phyloP scores from a whole-genome alignment of 2,797 vertebrate genomes.

The Heliangelus exortis region DNA sequence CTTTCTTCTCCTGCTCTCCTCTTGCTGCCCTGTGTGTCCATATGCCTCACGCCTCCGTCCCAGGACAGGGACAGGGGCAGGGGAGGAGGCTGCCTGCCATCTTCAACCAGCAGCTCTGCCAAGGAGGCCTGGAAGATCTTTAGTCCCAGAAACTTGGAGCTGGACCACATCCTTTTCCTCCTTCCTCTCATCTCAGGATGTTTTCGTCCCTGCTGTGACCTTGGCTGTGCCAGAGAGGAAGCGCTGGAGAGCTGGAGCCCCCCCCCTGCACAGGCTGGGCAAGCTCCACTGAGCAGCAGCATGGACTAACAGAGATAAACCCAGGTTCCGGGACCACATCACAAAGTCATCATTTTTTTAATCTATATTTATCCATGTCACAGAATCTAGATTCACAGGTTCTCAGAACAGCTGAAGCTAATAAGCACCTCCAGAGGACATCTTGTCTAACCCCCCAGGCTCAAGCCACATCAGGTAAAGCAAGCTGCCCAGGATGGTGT shows the following conservation, averaged over 20 bases:
- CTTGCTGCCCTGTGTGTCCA: not conserved
- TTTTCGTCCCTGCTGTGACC: not conserved
- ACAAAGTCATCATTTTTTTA: not conserved
- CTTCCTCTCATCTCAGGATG: conserved; percentile 20
- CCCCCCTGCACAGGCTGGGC: not conserved
- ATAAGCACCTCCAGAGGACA: not conserved
- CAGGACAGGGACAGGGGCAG: not conserved
- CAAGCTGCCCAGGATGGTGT: not conserved
- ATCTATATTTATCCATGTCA: not conserved
- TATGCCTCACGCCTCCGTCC: accelerated
- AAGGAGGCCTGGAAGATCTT: conserved; percentile 19
- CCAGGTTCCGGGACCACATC: accelerated
- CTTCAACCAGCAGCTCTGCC: not conserved
- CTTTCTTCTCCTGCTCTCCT: not conserved
- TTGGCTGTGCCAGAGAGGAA: not conserved
- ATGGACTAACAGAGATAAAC: accelerated
- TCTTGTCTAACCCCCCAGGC: accelerated
- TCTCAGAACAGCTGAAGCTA: not conserved
- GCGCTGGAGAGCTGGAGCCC: not conserved
- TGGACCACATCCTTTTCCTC: conserved; percentile 41
- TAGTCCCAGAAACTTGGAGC: not conserved
- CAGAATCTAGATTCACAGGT: not conserved
- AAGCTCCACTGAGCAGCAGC: not conserved
- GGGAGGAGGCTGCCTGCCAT: not conserved
- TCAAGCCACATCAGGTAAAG: not conserved